Evolutionary conservation across 2,797 vertebrate species (phyloP), one percentile per base, ranked within the genome.

Genomic region (Chrosomus eos): DNA sequence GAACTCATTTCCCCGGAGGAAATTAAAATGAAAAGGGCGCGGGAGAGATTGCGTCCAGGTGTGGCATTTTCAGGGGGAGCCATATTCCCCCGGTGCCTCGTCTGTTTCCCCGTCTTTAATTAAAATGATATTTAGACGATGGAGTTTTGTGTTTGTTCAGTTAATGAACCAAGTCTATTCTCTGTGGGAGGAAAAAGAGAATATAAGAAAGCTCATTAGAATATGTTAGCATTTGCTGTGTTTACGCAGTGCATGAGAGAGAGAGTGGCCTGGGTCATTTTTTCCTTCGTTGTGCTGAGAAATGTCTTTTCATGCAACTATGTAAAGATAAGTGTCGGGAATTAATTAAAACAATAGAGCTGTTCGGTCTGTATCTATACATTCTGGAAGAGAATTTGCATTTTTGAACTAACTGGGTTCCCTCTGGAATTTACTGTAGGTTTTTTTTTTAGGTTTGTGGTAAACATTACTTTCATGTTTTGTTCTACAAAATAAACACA

Each of bases 41-140:
- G 13, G 68, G 43, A 74, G 87, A 89, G 88, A 92, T 93, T 89
- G 89, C 89, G 89, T 91, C 89, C 93, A 95, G 93, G 93, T 95
- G 92, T 95, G 94, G 90, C 93, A 94, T 95, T 87, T 94, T 95
- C 86, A 76, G 91, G 77, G 73, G 86, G 86, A 89, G 70, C 86
- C 85, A 68, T 73, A 85, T 82, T 36, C 33, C 82, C 74, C 51
- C 36, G 77, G 19, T 78, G 88, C 88, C 90, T 91, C 86, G 90
- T 90, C 87, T 58, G 91, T 91, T 90, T 90, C 81, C 78, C 88
- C 83, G 81, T 93, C 92, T 94, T 86, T 95, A 95, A 95, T 95
- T 95, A 95, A 95, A 94, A 91, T 94, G 92, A 93, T 95, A 94
- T 95, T 95, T 95, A 83, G 88, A 92, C 89, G 91, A 91, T 89